Percentiles rank a stretch among this genome's conserved stretches.
These are phyloP conservation scores for Styela plicata DNA, from an alignment of 23 tunicate species.

Conservation along the genomic window DNA sequence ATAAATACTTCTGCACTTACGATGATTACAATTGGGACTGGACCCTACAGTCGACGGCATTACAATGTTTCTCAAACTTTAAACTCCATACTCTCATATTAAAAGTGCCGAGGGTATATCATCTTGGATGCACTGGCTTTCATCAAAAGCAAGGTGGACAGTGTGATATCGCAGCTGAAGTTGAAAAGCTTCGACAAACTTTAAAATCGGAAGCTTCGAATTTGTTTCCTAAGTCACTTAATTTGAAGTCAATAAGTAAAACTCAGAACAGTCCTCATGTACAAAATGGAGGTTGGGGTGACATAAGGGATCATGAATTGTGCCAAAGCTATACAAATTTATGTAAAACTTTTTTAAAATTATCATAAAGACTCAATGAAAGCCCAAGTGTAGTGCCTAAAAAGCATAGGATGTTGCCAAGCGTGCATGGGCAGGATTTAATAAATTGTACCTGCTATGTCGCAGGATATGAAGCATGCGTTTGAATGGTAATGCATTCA, in stretches of 20 bases:
- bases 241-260: constrained; percentile 31
- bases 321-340: constrained; percentile 62
- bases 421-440: too few relatives aligned
- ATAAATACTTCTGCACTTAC: constrained; percentile 61
- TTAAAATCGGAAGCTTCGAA: neutral
- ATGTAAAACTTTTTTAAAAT: constrained; percentile 7
- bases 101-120: constrained; percentile 65
- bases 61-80: neutral
- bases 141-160: constrained; percentile 39
- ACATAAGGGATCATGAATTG: constrained; percentile 65
- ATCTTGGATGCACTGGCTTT: constrained; percentile 75
- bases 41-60: constrained; percentile 72
- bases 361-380: too few relatives aligned
- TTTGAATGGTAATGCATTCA: too few relatives aligned
- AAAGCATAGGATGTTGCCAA: too few relatives aligned
- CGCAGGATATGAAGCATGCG: too few relatives aligned
- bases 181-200: neutral
- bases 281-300: constrained; percentile 98
- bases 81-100: constrained; percentile 37
- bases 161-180: constrained; percentile 41
- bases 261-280: constrained; percentile 26
- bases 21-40: constrained; percentile 99
- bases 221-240: constrained; percentile 54
- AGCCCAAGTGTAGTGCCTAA: too few relatives aligned
- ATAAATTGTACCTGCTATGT: too few relatives aligned